Conservation (phyloP, 2,113 vertebrate genomes). For the Hypanus sabinus region DNA sequence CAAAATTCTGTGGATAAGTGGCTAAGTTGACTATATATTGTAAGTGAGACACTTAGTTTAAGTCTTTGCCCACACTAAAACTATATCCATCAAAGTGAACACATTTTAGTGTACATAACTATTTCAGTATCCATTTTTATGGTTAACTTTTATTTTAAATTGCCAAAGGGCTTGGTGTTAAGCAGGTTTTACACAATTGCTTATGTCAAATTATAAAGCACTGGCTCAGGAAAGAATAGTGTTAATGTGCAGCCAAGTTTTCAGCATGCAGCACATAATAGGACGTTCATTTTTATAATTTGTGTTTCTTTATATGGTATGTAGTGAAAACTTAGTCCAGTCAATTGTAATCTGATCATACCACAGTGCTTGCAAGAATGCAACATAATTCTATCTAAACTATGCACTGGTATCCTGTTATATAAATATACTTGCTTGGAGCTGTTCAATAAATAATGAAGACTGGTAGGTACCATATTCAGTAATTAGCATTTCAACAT, state of each 20-base stretch:
- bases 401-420: slow-evolving; percentile 60
- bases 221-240: slow-evolving; percentile 66
- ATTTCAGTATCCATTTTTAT: slow-evolving; percentile 7
- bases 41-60: slow-evolving; percentile 34
- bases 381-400: slow-evolving; percentile 53
- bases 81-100: background rate
- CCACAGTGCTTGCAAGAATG: slow-evolving; percentile 51
- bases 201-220: slow-evolving; percentile 50
- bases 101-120: background rate
- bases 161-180: slow-evolving; percentile 63
- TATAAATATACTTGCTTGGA: slow-evolving; percentile 33
- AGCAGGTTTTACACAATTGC: slow-evolving; percentile 52
- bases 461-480: slow-evolving; percentile 24
- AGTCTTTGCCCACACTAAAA: slow-evolving; percentile 4
- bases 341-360: slow-evolving; percentile 43
- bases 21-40: slow-evolving; percentile 10
- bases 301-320: slow-evolving; percentile 48
- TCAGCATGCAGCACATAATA: slow-evolving; percentile 48
- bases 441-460: slow-evolving; percentile 28
- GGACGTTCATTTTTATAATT: slow-evolving; percentile 45
- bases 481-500: slow-evolving; percentile 13
- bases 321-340: slow-evolving; percentile 43
- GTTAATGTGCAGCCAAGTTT: slow-evolving; percentile 56
- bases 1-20: slow-evolving; percentile 27
- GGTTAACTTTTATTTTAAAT: slow-evolving; percentile 45